Percentiles rank a stretch among this genome's conserved stretches.
These are phyloP conservation scores for Prietella phreatophila DNA, from an alignment of 2,113 vertebrate species.

Conservation along the genomic window DNA sequence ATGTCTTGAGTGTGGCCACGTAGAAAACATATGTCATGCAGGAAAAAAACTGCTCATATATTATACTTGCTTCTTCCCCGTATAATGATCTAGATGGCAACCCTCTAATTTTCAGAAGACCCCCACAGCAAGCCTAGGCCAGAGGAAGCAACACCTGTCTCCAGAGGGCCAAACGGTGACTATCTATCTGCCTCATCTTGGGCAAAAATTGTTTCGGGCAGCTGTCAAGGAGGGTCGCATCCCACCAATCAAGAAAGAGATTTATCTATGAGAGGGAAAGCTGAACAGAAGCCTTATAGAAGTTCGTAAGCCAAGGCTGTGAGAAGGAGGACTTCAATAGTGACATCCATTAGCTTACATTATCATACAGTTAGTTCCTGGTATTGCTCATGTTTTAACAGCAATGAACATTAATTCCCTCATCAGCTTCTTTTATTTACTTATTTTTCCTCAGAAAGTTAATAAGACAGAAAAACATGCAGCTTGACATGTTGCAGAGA, in stretches of 20 bases:
- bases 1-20: slow-evolving; percentile 48
- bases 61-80: slow-evolving; percentile 68
- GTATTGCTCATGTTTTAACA: background rate
- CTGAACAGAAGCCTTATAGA: background rate
- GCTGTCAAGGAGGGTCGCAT: slow-evolving; percentile 11
- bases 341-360: background rate
- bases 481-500: background rate
- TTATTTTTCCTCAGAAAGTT: background rate
- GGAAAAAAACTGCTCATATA: slow-evolving; percentile 68
- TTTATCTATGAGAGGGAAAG: background rate
- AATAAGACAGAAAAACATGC: background rate
- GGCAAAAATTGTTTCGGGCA: slow-evolving; percentile 35
- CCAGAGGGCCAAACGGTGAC: slow-evolving; percentile 60
- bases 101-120: slow-evolving; percentile 75
- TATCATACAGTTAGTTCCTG: background rate
- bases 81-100: slow-evolving; percentile 72
- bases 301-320: background rate
- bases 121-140: slow-evolving; percentile 72
- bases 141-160: slow-evolving; percentile 72
- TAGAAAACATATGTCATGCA: slow-evolving; percentile 61
- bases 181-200: slow-evolving; percentile 60
- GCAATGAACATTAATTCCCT: background rate
- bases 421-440: background rate
- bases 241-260: slow-evolving; percentile 10
- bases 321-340: background rate